Evolutionary conservation across 2,797 vertebrate genomes (phyloP), one percentile per base, ranked within the genome.

Genomic region (Carapus acus): DNA sequence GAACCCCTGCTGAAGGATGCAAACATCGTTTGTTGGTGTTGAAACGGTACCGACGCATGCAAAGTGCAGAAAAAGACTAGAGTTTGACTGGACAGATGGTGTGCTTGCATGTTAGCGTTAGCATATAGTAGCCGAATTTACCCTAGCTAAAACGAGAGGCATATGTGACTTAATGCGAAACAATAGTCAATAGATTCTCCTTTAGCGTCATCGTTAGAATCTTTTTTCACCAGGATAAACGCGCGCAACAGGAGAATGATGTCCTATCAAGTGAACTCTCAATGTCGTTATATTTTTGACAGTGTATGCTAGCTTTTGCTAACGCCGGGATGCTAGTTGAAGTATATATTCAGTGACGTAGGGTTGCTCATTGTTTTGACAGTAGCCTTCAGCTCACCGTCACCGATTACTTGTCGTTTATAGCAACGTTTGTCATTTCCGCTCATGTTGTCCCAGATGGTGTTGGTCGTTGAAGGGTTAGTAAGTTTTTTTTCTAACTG

Each of bases 331-430:
- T 58, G 80, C 79, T 84, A 87, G 58, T 83, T 51, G 24, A 71
- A 80, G 61, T 67, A 65, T 54, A 73, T 67, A 43, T 54, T 9
- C 67, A 66, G 80, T 85, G 85, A 85, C 84, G 85, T 85, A 84
- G 80, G 79, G 55, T 24, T 47, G 71, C 36, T 74, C 76, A 82
- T 84, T 86, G 85, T 85, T 86, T 76, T 86, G 85, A 86, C 83
- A 85, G 81, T 67, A 21, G 64, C 60, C 57, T 39, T 47, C 69
- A 44, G 53, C 74, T 41, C n/a, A 49, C 37, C 15, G 27, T 11
- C 11, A 15, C 45, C n/a, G 6, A 46, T 17, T 23, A 7, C 21
- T 15, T 51, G 18, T 18, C n/a, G 2, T 4, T n/a, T 22, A 16
- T 21, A 17, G 31, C 13, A n/a, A n/a, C n/a, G n/a, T n/a, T n/a